Evolutionary conservation across 2,888 invertebrate genomes (phyloP).

Genomic region (Oscheius onirici): DNA sequence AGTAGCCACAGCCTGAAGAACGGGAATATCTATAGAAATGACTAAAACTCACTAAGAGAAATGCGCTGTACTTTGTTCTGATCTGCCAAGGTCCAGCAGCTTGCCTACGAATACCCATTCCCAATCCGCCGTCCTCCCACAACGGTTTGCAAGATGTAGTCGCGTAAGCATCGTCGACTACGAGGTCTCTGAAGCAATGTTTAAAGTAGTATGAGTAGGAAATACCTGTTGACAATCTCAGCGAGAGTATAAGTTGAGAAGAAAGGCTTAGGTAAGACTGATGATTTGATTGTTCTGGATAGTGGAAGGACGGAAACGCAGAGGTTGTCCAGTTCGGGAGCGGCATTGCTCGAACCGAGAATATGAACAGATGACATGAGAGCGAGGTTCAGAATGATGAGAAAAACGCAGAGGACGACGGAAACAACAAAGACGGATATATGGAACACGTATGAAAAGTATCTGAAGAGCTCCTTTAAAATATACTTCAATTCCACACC

Average conservation of each 20-base stretch:
- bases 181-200: constrained; percentile 34
- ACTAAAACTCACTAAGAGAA: constrained; percentile 17
- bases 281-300: constrained; percentile 36
- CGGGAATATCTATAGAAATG: too few species aligned
- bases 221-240: constrained; percentile 25
- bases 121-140: constrained; percentile 63
- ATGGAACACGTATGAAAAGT: constrained; percentile 62
- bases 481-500: constrained; percentile 38
- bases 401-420: constrained; percentile 37
- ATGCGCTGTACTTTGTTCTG: constrained; percentile 32
- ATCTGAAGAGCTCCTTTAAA: constrained; percentile 41
- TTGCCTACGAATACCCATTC: constrained; percentile 49
- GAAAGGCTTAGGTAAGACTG: constrained; percentile 37
- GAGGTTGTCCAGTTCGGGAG: constrained; percentile 65
- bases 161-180: constrained; percentile 30
- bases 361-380: constrained; percentile 66
- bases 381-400: constrained; percentile 59
- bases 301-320: constrained; percentile 45
- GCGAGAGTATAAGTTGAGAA: constrained; percentile 33
- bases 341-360: constrained; percentile 61
- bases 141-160: constrained; percentile 64
- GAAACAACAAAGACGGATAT: constrained; percentile 62
- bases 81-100: constrained; percentile 65
- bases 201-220: neutral
- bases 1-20: constrained; percentile 32